These are phyloP conservation scores for Zeus faber DNA, from an alignment of 2,113 vertebrate species.

Conservation along the genomic window DNA sequence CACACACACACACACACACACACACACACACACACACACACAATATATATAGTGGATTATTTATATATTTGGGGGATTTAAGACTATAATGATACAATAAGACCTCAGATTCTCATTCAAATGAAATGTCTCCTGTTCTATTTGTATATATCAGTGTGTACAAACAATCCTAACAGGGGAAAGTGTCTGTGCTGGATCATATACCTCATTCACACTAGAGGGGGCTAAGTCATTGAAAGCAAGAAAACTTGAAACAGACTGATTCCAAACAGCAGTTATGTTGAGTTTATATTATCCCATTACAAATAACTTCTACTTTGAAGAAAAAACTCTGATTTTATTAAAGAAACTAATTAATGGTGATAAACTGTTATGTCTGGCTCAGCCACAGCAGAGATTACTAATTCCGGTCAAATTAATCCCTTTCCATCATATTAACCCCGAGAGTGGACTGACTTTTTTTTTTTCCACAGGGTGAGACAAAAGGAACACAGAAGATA, in stretches of 20 bases:
- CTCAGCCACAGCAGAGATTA: constrained; percentile 38
- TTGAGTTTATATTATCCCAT: constrained; percentile 4
- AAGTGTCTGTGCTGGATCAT: neutral
- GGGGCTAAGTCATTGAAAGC: constrained; percentile 68
- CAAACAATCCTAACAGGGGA: too few relatives aligned
- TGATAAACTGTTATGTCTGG: constrained; percentile 44
- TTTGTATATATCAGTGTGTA: too few relatives aligned
- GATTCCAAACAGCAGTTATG: constrained; percentile 18
- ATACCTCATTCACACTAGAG: constrained; percentile 65
- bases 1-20: neutral
- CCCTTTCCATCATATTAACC: constrained; percentile 38
- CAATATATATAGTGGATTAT: too few relatives aligned
- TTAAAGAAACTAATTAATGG: constrained; percentile 17
- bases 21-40: neutral
- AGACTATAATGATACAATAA: too few relatives aligned
- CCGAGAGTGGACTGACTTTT: constrained; percentile 36
- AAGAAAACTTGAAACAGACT: constrained; percentile 32
- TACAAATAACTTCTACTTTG: neutral
- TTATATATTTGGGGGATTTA: too few relatives aligned
- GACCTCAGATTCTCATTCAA: too few relatives aligned
- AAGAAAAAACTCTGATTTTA: too few relatives aligned
- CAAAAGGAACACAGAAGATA: constrained; percentile 54
- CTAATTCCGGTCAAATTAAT: constrained; percentile 41
- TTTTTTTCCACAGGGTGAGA: constrained; percentile 40
- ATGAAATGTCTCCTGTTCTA: too few relatives aligned